Evolutionary conservation across 2,797 vertebrate genomes (phyloP).

Genomic region (Halcyon chelicuti): DNA sequence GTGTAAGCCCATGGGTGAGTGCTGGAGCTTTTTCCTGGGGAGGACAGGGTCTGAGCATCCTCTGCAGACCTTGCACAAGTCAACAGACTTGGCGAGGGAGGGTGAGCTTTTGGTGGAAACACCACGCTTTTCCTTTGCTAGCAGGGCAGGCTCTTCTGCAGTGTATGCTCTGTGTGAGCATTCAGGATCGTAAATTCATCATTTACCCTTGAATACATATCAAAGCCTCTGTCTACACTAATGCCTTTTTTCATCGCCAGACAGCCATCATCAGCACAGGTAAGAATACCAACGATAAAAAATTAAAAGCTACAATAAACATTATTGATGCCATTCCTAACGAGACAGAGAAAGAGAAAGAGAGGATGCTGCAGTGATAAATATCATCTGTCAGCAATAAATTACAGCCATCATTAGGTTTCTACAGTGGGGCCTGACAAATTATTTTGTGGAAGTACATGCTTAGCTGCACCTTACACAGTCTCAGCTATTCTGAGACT

Average conservation of each 20-base stretch:
- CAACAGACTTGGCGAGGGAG: not conserved
- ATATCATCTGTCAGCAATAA: slow-evolving; percentile 60
- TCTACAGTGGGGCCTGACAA: slow-evolving; percentile 45
- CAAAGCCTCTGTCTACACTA: slow-evolving; percentile 4
- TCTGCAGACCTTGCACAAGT: not conserved
- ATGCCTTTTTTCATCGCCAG: slow-evolving; percentile 25
- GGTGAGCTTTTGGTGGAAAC: not conserved
- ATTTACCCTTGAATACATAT: not conserved
- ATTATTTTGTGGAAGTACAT: slow-evolving; percentile 44
- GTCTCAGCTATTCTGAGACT: not conserved
- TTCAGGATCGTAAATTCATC: not conserved
- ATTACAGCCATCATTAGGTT: slow-evolving; percentile 67
- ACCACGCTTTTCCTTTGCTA: accelerated
- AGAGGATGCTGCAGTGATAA: slow-evolving; percentile 47
- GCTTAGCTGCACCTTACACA: slow-evolving; percentile 1
- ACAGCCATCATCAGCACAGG: slow-evolving; percentile 33
- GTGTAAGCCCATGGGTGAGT: accelerated
- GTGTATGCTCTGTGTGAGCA: accelerated
- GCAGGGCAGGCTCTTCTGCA: too few species aligned
- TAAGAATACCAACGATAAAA: slow-evolving; percentile 68
- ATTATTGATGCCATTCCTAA: slow-evolving; percentile 73
- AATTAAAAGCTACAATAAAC: slow-evolving; percentile 76
- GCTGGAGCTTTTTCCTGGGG: too few species aligned
- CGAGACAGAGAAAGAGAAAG: slow-evolving; percentile 41
- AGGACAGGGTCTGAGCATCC: not conserved